Conservation (phyloP, 2,888 invertebrate species). For the Leptopilina drosophilae region DNA sequence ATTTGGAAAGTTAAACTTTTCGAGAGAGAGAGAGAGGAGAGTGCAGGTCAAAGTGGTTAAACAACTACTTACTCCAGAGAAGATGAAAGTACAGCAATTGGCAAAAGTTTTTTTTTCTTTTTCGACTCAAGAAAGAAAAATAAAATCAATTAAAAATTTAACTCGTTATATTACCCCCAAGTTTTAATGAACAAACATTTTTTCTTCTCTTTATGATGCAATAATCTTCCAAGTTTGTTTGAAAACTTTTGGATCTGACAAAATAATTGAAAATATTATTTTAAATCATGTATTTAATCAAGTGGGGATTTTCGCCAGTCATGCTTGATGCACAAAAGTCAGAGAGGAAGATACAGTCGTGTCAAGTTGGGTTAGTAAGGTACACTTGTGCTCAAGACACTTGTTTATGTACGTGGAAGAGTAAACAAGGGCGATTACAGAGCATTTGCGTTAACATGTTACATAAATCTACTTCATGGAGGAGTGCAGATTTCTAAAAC, state of each 20-base stretch:
- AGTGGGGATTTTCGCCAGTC: too few relatives aligned
- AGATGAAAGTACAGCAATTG: constrained; percentile 22
- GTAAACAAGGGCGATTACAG: constrained; percentile 23
- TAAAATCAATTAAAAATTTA: constrained; percentile 10
- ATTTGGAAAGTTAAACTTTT: constrained; percentile 36
- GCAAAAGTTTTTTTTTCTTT: not conserved
- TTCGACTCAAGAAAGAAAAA: not conserved
- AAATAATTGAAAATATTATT: too few relatives aligned
- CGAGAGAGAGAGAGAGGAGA: not conserved
- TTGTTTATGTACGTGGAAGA: constrained; percentile 11
- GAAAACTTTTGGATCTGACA: too few relatives aligned
- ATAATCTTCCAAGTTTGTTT: too few relatives aligned
- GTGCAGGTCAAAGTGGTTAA: constrained; percentile 21
- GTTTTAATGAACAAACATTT: not conserved
- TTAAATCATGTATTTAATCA: too few relatives aligned
- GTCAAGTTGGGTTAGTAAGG: constrained; percentile 22
- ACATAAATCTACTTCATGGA: constrained; percentile 1
- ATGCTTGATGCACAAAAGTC: not conserved
- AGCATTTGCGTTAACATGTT: constrained; percentile 6
- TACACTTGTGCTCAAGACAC: constrained; percentile 13
- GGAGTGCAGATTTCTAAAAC: not conserved
- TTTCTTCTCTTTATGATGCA: too few relatives aligned
- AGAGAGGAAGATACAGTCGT: not conserved
- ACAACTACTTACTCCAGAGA: constrained; percentile 12
- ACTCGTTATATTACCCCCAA: too few relatives aligned